Base-by-base conservation (phyloP, 2,888 invertebrate species). In the Hyalella azteca region DNA sequence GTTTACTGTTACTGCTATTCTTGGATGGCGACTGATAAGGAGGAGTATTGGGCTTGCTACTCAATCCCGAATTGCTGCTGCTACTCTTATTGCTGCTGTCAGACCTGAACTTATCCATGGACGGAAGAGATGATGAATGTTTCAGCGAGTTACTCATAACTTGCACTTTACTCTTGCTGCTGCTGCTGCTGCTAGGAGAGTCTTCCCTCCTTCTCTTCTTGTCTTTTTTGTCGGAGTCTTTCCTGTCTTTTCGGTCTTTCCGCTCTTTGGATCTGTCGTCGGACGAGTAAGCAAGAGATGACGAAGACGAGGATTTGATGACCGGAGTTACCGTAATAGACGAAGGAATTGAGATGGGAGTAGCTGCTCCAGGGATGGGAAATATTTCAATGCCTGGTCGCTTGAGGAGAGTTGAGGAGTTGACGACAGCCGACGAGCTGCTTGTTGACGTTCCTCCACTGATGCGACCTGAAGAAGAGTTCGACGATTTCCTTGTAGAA, bases 241-340 rank as follows among this genome's bases (percentile, higher is more conserved):
- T 54, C 29, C 82, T 81, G 22, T 85, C 77, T 66, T 85, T 85
- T 73, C 85, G 83, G 36, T 85, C 85, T 75, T 84, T 84, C 45
- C 80, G 80, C 32, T 85, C 85, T 29, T 81, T 75, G 29, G 85
- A 83, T 48, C 82, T 80, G 13, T 81, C 80, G 49, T 85, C 85
- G n/a, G 79, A 79, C n/a, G 73, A 75, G 77, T 85, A 81, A 39
- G 79, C 79, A 39, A 81, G 79, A 41, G 78, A 73, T 4, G 77
- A 75, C 15, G 80, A 78, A 13, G 75, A 75, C 5, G 41, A 26
- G n/a, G 75, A 75, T n/a, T 82, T 84, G 11, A 89, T 86, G 54
- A 95, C 94, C 3, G 95, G 94, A 0, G 95, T 95, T 79, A 95
- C 95, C 0, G 95, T 95, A 81, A 95, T 94, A 0, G 95, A 94